Evolutionary conservation across 2,888 invertebrate species (phyloP).

Genomic region (Aporophyla lueneburgensis): DNA sequence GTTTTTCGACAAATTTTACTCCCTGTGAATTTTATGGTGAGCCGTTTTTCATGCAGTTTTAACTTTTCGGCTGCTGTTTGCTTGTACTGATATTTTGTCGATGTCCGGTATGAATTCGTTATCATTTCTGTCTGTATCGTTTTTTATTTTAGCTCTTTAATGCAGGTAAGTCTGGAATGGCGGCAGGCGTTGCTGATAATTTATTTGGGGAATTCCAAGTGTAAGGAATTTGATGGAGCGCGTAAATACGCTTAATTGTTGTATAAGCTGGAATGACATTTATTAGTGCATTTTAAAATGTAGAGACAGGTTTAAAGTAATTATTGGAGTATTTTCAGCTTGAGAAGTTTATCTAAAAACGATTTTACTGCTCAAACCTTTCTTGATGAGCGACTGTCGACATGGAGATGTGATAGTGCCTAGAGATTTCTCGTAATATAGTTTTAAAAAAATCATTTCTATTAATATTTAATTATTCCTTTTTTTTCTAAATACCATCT

Average conservation of each 20-base stretch:
- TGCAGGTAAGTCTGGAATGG: slow-evolving; percentile 19
- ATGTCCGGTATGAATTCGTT: slow-evolving; percentile 56
- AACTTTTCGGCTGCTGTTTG: slow-evolving; percentile 56
- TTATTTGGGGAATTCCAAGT: slow-evolving; percentile 36
- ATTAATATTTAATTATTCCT: too few relatives aligned
- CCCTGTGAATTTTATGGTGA: slow-evolving; percentile 58
- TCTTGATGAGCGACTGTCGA: too few relatives aligned
- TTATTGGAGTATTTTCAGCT: not conserved
- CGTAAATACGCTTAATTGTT: not conserved
- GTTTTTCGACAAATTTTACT: slow-evolving; percentile 78
- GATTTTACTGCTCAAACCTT: not conserved
- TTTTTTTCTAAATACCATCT: too few relatives aligned
- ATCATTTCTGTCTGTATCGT: slow-evolving; percentile 25
- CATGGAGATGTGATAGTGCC: too few relatives aligned
- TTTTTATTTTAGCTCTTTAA: slow-evolving; percentile 49
- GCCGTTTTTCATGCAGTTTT: slow-evolving; percentile 68
- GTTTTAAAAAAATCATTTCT: not conserved
- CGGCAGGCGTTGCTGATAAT: slow-evolving; percentile 15
- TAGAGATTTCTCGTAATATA: not conserved
- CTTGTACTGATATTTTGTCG: slow-evolving; percentile 71
- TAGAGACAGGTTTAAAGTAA: not conserved
- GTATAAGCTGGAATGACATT: not conserved
- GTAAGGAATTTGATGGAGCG: not conserved
- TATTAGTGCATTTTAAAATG: not conserved
- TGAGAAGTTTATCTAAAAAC: too few relatives aligned